phyloP scores from a whole-genome alignment of 2,888 invertebrate genomes.

The Acanthosepion esculentum region DNA sequence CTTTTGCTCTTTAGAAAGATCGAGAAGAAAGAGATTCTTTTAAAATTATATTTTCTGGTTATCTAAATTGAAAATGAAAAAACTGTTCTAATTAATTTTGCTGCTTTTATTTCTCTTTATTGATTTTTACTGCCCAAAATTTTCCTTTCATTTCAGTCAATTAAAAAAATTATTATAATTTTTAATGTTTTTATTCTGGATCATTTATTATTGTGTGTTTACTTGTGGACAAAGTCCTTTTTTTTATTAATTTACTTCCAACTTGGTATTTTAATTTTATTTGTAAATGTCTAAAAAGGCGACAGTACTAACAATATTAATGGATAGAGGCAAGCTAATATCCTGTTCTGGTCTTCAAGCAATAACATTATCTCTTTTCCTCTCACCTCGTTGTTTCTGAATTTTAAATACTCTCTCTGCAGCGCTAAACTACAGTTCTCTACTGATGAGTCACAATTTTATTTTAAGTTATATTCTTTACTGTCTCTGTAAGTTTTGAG shows the following conservation, averaged over 20 bases:
- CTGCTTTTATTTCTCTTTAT: background rate
- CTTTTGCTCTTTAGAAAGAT: background rate
- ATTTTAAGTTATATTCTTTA: background rate
- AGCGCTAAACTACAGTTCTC: background rate
- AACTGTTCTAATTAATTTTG: background rate
- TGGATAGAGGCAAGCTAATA: background rate
- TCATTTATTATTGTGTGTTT: slow-evolving; percentile 17
- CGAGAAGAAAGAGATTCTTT: background rate
- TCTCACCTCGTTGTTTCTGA: background rate
- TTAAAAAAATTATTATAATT: background rate
- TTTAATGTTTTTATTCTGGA: slow-evolving; percentile 7
- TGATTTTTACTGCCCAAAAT: background rate
- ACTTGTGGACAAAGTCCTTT: background rate
- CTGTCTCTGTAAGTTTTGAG: background rate
- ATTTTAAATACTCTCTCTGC: background rate
- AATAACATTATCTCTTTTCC: background rate
- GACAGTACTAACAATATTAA: slow-evolving; percentile 33
- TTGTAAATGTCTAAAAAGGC: slow-evolving; percentile 6
- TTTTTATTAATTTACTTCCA: background rate
- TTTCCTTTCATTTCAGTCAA: slow-evolving; percentile 23
- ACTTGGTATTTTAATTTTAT: slow-evolving; percentile 33
- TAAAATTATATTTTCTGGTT: background rate
- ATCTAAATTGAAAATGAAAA: background rate
- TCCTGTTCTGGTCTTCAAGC: background rate
- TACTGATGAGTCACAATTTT: background rate